These are phyloP conservation scores for Leptopterna dolabrata DNA, from an alignment of 2,888 invertebrate genomes.

Conservation along the genomic window DNA sequence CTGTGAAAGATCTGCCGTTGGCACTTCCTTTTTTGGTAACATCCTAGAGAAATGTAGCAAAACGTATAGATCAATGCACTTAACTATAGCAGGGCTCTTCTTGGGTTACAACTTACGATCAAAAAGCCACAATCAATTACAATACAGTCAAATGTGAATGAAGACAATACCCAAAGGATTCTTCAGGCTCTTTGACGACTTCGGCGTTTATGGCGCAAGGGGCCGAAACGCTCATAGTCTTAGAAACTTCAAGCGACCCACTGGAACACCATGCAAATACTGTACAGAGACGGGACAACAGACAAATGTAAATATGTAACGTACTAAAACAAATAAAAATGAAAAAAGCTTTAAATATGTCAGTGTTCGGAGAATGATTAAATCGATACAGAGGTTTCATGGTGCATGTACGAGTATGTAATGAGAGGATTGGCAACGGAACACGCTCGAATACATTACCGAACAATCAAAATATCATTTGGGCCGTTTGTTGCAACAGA, in stretches of 20 bases:
- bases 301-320: background rate
- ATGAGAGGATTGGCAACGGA: no score
- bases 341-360: no score
- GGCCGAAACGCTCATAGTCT: slow-evolving; percentile 84
- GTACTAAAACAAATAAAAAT: background rate
- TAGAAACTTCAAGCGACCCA: slow-evolving; percentile 77
- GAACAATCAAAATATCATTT: no score
- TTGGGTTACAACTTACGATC: no score
- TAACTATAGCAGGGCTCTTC: background rate
- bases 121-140: no score
- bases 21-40: slow-evolving; percentile 27
- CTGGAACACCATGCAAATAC: slow-evolving; percentile 66
- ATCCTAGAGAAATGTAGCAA: background rate
- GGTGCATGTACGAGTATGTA: no score
- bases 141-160: no score
- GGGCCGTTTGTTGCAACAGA: no score
- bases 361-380: no score
- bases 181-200: slow-evolving; percentile 36
- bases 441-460: no score
- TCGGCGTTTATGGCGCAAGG: slow-evolving; percentile 87
- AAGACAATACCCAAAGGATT: slow-evolving; percentile 30
- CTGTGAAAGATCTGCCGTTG: slow-evolving; percentile 60
- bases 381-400: no score
- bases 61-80: no score
- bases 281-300: background rate